Base-by-base conservation (phyloP, 2,888 invertebrate species). In the Desoria tigrina region DNA sequence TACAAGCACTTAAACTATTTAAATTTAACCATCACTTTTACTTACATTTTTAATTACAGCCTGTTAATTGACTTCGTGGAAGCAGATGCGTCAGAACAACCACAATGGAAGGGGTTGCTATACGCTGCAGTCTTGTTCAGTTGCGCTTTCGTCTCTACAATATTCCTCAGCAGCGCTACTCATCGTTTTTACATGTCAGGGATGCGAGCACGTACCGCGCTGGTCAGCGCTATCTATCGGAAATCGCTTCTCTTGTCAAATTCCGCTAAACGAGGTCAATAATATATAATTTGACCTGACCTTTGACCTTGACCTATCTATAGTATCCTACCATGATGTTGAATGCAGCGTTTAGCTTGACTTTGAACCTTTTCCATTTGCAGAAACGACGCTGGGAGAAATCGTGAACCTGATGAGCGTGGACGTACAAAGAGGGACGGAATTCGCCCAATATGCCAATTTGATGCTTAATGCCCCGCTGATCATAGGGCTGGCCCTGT, bases 371-470 rank as follows among this genome's bases (percentile, higher is more conserved):
- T 32, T 32, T 32, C 11, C 11, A 32, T 28, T 42, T 58, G 21
- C 39, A 66, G 72, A 69, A 77, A 88, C 90, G 0, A 92, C 92
- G 0, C 89, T 92, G 0, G 94, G 94, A 42, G 93, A 94, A 84
- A 93, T 94, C 76, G 92, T 94, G 9, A 94, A 94, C 79, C 82
- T 94, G 71, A 94, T 94, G 93, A 88, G 92, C 1, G 93, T 94
- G 0, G 94, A 94, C 80, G 92, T 93, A 1, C 93, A 65, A 45
- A 42, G 53, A 16, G 42, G 55, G 7, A 66, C 53, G 67, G 81
- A 81, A 67, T 75, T 83, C 32, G 79, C 80, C 26, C 77, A 80
- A 11, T 82, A 81, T 73, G 69, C 83, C 26, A 82, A 83, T 75
- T 78, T 82, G 77, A 69, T 84, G 9, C 83, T 83, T 82, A 82